These are phyloP conservation scores for Eublepharis macularius DNA, from an alignment of 2,113 vertebrate genomes.

Conservation along the genomic window DNA sequence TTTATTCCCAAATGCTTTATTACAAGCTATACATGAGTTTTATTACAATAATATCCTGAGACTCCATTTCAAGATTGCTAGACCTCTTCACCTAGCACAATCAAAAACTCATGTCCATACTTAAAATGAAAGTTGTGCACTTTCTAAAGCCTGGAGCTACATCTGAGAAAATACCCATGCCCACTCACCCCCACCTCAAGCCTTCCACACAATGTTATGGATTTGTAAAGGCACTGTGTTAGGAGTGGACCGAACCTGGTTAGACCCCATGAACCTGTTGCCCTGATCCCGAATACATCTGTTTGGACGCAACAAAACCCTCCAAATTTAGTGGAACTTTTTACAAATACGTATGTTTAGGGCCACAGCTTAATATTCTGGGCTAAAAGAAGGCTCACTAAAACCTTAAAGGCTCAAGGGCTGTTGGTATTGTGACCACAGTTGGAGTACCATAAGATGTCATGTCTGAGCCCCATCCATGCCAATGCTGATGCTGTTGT, in stretches of 20 bases:
- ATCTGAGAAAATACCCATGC: background rate
- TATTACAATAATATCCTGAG: fast-evolving
- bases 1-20: background rate
- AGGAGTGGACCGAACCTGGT: background rate
- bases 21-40: background rate
- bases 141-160: background rate
- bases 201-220: background rate
- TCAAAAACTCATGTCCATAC: background rate
- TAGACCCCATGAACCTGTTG: background rate
- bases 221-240: background rate
- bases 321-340: too few species aligned
- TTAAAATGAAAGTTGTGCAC: fast-evolving
- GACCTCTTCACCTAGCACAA: background rate
- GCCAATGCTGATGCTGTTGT: too few species aligned
- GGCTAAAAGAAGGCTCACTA: background rate
- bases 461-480: too few species aligned
- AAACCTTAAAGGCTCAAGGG: background rate
- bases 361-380: background rate
- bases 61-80: fast-evolving
- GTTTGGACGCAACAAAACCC: background rate
- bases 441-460: too few species aligned
- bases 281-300: background rate
- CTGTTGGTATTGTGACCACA: too few species aligned
- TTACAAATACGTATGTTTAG: background rate
- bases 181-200: too few species aligned